Evolutionary conservation across 2,888 invertebrate genomes (phyloP).

Genomic region (Phymatocera aterrima): DNA sequence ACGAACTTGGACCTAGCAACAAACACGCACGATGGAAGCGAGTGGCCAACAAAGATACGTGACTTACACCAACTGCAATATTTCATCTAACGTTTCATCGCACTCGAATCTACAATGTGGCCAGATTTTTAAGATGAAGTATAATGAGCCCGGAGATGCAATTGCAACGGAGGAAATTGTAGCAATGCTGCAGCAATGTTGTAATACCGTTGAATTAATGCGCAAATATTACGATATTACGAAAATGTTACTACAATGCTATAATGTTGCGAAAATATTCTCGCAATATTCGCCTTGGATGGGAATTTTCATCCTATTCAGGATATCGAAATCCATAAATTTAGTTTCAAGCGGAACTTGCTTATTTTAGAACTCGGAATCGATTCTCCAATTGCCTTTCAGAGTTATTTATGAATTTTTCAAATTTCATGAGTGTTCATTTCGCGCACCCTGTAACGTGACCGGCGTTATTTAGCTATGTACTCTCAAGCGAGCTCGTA

Average conservation of each 20-base stretch:
- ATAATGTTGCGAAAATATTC: too few relatives aligned
- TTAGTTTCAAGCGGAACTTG: too few relatives aligned
- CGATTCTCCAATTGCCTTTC: background rate
- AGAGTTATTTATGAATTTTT: background rate
- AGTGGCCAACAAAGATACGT: constrained; percentile 63
- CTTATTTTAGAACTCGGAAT: background rate
- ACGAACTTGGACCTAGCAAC: constrained; percentile 29
- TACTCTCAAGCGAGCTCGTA: constrained; percentile 50
- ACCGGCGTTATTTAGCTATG: constrained; percentile 4
- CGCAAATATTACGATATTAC: too few relatives aligned
- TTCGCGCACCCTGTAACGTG: constrained; percentile 5
- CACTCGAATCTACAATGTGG: background rate
- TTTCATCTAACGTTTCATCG: background rate
- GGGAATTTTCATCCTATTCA: too few relatives aligned
- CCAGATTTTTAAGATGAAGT: too few relatives aligned
- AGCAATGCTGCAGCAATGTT: too few relatives aligned
- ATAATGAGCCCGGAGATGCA: too few relatives aligned
- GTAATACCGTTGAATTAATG: too few relatives aligned
- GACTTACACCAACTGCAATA: constrained; percentile 57
- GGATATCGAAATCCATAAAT: too few relatives aligned
- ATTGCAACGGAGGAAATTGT: too few relatives aligned
- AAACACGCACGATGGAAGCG: constrained; percentile 12
- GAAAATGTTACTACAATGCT: too few relatives aligned
- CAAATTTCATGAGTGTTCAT: background rate
- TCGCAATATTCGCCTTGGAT: too few relatives aligned